Base-by-base conservation (phyloP, 1,140 invertebrate genomes). In the Eumaeus atala region DNA sequence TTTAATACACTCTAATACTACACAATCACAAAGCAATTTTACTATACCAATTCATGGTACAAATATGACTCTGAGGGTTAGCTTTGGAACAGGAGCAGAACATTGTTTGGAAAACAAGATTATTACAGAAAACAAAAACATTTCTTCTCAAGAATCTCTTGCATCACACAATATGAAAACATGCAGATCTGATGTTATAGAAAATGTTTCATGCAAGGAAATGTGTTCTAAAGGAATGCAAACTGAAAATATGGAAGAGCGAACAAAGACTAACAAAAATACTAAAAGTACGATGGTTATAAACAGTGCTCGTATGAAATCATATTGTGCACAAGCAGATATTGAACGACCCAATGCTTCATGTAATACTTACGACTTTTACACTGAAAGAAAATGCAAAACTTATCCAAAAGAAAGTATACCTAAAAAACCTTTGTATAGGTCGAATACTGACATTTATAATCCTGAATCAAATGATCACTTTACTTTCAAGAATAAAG, bases 61-160 rank as follows among this genome's bases (percentile, higher is more conserved):
- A 33, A 84, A 82, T 55, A 85, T 85, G 79, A 82, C 66, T n/a
- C 61, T 85, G 36, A 76, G 72, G 58, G 73, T 82, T 1, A 77
- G 67, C 54, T 66, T 84, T 48, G 77, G 69, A n/a, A 54, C 65
- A 40, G 42, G 48, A 9, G 58, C 2, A 6, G 6, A 28, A 28
- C 2, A 28, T 28, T 6, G 2, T 3, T 28, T 6, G 6, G 2
- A 28, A 28, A 28, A 28, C 21, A 2, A 28, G 21, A 28, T 28
- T 2, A 28, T 3, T 28, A 28, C 21, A 28, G 21, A 3, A 6
- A 28, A 28, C 21, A 28, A 28, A 28, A 28, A 2, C 2, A 28
- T n/a, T n/a, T n/a, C 21, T 3, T 28, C 21, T 28, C 21, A 28
- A 28, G 21, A 28, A 3, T 28, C 21, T 28, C 21, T 18, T 54